Conservation (phyloP, 2,888 invertebrate genomes). For the Coronaproctus castanopsis region DNA sequence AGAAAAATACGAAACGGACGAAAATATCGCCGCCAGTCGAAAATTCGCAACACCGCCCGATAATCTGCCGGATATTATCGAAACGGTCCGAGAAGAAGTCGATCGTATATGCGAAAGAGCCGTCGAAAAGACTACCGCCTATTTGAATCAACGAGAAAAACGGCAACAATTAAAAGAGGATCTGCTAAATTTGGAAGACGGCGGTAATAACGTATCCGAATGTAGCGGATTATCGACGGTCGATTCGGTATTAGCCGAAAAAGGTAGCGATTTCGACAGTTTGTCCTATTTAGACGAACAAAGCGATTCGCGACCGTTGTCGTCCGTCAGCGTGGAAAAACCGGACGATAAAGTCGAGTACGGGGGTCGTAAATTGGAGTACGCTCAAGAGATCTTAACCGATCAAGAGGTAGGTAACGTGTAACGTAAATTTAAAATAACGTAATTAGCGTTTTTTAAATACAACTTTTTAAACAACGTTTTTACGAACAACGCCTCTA, state of each 20-base stretch:
- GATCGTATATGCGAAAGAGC: slow-evolving; percentile 20
- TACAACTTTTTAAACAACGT: no score
- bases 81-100: slow-evolving; percentile 19
- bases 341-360: background rate
- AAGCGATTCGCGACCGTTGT: slow-evolving; percentile 5
- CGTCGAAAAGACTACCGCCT: slow-evolving; percentile 18
- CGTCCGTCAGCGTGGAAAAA: slow-evolving; percentile 1
- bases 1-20: slow-evolving; percentile 9
- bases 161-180: background rate
- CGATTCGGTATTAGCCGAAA: slow-evolving; percentile 10
- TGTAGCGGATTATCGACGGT: slow-evolving; percentile 10
- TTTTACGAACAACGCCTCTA: no score
- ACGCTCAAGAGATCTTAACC: background rate
- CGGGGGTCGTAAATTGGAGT: background rate
- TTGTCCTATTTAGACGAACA: slow-evolving; percentile 10
- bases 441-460: no score
- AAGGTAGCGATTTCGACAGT: slow-evolving; percentile 12
- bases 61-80: slow-evolving; percentile 15
- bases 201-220: slow-evolving; percentile 5
- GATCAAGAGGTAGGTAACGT: background rate
- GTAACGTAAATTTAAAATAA: no score
- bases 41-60: background rate
- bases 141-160: slow-evolving; percentile 10
- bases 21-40: slow-evolving; percentile 2
- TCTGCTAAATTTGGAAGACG: background rate